Conservation (phyloP, 1,140 invertebrate genomes). For the Rhyzopertha dominica region DNA sequence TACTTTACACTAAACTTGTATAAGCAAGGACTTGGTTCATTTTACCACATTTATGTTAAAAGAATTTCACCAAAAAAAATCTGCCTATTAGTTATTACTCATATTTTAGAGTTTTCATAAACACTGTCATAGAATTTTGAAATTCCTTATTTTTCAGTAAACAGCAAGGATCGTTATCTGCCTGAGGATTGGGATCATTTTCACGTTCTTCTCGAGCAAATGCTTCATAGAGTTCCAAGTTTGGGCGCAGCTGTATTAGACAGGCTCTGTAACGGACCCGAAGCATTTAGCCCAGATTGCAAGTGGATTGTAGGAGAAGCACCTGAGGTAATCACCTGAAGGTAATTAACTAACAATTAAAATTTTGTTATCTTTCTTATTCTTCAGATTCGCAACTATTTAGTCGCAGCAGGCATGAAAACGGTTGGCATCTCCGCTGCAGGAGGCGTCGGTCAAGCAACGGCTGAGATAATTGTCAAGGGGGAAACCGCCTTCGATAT, state of each 20-base stretch:
- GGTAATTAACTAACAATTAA: conserved; percentile 6
- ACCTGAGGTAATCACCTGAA: conserved; percentile 62
- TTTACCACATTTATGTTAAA: conserved; percentile 8
- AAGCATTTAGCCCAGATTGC: conserved; percentile 91
- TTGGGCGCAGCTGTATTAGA: conserved; percentile 68
- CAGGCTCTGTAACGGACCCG: conserved; percentile 79
- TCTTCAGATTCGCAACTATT: conserved; percentile 83
- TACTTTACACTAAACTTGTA: too few species aligned
- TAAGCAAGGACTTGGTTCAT: too few species aligned
- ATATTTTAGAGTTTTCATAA: too few species aligned
- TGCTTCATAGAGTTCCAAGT: conserved; percentile 77
- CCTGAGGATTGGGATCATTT: conserved; percentile 95
- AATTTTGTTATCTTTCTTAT: conserved; percentile 20
- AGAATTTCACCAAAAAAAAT: too few species aligned
- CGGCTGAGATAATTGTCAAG: conserved; percentile 84
- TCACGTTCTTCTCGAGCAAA: conserved; percentile 78
- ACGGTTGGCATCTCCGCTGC: conserved; percentile 88
- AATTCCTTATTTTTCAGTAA: conserved; percentile 38
- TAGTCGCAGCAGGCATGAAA: conserved; percentile 93
- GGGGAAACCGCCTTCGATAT: conserved; percentile 79
- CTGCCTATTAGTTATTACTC: too few species aligned
- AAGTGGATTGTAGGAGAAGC: conserved; percentile 91
- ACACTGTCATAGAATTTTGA: neutral
- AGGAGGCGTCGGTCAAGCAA: conserved; percentile 86
- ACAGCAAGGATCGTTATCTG: conserved; percentile 55